A percentile compares a stretch with the other conserved stretches of the same genome.
Evolutionary conservation across 1,140 invertebrate genomes (phyloP).

Genomic region (Drosophila pandora): DNA sequence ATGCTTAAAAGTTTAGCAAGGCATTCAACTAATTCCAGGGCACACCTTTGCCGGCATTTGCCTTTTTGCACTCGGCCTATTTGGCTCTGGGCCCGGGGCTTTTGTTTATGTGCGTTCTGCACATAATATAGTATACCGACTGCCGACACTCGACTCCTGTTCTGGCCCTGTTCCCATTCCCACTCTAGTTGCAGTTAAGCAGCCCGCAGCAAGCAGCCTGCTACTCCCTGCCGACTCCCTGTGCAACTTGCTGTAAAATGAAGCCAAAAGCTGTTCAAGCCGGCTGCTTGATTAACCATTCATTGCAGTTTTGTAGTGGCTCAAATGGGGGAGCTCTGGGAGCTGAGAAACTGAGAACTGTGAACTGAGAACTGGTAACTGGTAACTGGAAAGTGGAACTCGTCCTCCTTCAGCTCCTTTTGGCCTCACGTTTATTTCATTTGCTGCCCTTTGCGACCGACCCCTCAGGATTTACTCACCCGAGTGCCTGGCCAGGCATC

Average conservation of each 20-base stretch:
- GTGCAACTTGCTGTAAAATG: constrained; percentile 68
- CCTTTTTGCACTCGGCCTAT: constrained; percentile 67
- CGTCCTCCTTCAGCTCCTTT: constrained; percentile 33
- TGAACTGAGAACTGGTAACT: constrained; percentile 11
- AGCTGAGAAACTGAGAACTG: not conserved
- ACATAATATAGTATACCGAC: constrained; percentile 56
- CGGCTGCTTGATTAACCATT: constrained; percentile 80
- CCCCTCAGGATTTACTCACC: constrained; percentile 52
- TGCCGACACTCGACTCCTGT: not conserved
- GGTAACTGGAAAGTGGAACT: constrained; percentile 45
- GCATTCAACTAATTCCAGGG: constrained; percentile 41
- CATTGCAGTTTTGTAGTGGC: constrained; percentile 79
- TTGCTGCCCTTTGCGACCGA: constrained; percentile 40
- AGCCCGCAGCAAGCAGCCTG: constrained; percentile 6
- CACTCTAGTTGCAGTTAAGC: constrained; percentile 29
- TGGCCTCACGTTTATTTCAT: constrained; percentile 69
- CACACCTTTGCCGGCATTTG: constrained; percentile 36
- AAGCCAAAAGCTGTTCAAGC: constrained; percentile 77
- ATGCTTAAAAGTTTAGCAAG: constrained; percentile 30
- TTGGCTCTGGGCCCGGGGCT: constrained; percentile 47
- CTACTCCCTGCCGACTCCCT: constrained; percentile 30
- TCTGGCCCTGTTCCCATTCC: not conserved
- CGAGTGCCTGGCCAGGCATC: constrained; percentile 42
- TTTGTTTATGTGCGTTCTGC: constrained; percentile 67
- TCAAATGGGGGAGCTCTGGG: constrained; percentile 51